Conservation (phyloP, 2,113 vertebrate species). For the Zosterops japonicus region DNA sequence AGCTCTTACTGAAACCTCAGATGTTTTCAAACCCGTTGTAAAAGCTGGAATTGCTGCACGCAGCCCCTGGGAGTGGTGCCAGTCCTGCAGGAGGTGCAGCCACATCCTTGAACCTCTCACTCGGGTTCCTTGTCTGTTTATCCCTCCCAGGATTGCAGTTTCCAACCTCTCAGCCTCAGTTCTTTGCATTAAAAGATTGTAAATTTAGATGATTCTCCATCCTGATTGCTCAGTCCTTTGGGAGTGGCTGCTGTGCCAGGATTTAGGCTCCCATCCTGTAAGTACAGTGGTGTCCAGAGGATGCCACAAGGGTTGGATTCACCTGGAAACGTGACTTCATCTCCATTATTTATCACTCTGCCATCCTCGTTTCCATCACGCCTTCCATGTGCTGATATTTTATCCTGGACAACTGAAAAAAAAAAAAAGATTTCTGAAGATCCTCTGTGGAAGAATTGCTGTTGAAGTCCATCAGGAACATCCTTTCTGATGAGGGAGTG, state of each 20-base stretch:
- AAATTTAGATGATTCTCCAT: conserved; percentile 28
- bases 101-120: conserved; percentile 12
- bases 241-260: conserved; percentile 42
- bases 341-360: not conserved
- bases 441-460: not conserved
- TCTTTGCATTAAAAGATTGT: conserved; percentile 58
- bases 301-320: not conserved
- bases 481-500: not conserved
- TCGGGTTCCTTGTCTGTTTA: not conserved
- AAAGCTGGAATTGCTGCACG: not conserved
- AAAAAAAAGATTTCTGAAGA: not conserved
- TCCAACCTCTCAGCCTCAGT: conserved; percentile 32
- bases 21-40: not conserved
- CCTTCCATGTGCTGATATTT: not conserved
- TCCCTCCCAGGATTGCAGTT: conserved; percentile 39
- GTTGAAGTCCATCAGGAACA: not conserved
- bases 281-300: conserved; percentile 13
- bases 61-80: not conserved
- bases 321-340: not conserved
- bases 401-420: not conserved
- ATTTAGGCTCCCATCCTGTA: conserved; percentile 38
- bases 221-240: conserved; percentile 33
- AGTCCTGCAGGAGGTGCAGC: not conserved
- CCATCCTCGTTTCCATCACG: not conserved
- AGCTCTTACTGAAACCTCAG: not conserved